These are phyloP conservation scores for Myotis lucifugus DNA, from an alignment of 2,113 vertebrate genomes.

Conservation along the genomic window DNA sequence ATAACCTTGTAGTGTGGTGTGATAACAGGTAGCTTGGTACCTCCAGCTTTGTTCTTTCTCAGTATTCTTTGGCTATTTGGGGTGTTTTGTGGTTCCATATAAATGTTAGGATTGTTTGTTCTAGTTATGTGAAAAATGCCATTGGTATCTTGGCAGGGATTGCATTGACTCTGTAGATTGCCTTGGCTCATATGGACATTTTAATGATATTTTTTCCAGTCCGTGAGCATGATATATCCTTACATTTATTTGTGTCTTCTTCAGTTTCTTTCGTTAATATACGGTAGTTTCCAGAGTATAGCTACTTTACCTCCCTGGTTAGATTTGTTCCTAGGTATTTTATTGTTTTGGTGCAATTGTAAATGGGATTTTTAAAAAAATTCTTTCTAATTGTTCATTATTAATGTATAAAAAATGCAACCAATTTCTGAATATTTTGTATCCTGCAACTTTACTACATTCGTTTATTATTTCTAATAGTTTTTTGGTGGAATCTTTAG, in stretches of 20 bases:
- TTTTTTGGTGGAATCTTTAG: background rate
- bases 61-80: background rate
- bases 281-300: background rate
- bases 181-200: background rate
- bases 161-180: background rate
- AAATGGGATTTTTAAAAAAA: background rate
- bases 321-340: background rate
- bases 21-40: background rate
- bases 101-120: background rate
- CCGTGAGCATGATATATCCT: background rate
- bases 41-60: background rate
- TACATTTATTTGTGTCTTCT: background rate
- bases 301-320: background rate
- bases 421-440: no score
- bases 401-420: background rate
- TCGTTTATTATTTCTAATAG: background rate
- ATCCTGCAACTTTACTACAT: background rate
- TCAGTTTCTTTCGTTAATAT: background rate
- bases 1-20: background rate
- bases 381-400: background rate
- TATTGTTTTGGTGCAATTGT: background rate
- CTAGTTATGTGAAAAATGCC: background rate
- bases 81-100: background rate
- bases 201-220: background rate
- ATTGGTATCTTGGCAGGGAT: background rate